A percentile compares a stretch with the other conserved stretches of the same genome.
Evolutionary conservation across 2,888 invertebrate species (phyloP).

Genomic region (Glyphotaelius pellucidus): DNA sequence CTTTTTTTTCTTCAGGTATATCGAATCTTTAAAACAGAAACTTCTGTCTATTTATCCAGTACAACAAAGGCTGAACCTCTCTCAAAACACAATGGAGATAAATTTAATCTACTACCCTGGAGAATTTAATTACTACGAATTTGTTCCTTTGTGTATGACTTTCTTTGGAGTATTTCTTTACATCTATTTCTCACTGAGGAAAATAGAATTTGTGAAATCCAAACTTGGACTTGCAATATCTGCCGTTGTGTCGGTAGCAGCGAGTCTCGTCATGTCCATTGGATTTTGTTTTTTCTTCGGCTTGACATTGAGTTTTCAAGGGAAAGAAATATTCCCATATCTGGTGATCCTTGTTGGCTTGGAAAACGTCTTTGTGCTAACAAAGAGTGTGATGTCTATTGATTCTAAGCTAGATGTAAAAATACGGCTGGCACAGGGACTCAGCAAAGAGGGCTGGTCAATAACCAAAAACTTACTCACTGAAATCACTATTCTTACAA

Average conservation of each 20-base stretch:
- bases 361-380: constrained; percentile 93
- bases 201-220: constrained; percentile 95
- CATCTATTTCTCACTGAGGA: constrained; percentile 96
- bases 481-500: constrained; percentile 94
- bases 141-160: constrained; percentile 89
- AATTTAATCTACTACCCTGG: constrained; percentile 91
- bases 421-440: constrained; percentile 95
- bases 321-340: constrained; percentile 96
- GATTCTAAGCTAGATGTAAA: constrained; percentile 96
- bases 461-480: constrained; percentile 96
- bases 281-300: constrained; percentile 93
- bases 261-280: constrained; percentile 94
- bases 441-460: constrained; percentile 98
- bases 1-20: constrained; percentile 78
- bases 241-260: constrained; percentile 90
- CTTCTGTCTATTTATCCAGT: constrained; percentile 84
- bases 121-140: constrained; percentile 89
- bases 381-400: constrained; percentile 95
- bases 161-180: constrained; percentile 93
- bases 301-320: constrained; percentile 87
- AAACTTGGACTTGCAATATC: constrained; percentile 92
- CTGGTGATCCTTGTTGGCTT: constrained; percentile 95
- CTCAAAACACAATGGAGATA: constrained; percentile 73
- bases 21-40: constrained; percentile 84
- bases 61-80: constrained; percentile 77